Base-by-base conservation (phyloP, 2,113 vertebrate species). In the Phyllopteryx taeniolatus region DNA sequence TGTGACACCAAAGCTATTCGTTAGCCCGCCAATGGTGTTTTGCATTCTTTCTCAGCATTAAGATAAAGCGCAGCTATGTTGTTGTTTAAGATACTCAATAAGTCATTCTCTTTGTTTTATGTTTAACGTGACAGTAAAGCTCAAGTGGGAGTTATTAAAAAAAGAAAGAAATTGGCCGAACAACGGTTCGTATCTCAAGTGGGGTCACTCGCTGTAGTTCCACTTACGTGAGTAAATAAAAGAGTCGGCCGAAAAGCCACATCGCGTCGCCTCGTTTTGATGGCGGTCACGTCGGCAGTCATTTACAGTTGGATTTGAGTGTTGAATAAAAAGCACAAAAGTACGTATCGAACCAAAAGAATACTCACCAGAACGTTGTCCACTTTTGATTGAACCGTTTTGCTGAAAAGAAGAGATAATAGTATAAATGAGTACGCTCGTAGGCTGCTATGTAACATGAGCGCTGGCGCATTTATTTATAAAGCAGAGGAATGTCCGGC, bases 311-410 rank as follows among this genome's bases (percentile, higher is more conserved):
- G 56, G 6, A 14, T 59, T 22, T 56, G 20, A 56, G 22, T 10
- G 22, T 10, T 39, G 1, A 56, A 56, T 14, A 13, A 31, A 59
- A 31, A 22, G 3, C 22, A 57, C 22, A 57, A 57, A 57, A 54
- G 7, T 54, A 54, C 2, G 17, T 54, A n/a, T n/a, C 1, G 4
- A 13, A 33, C 20, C 11, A 27, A 3, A 62, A 56, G 33, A 39
- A 74, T 86, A 97, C 98, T 99, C 90, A 99, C 98, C 96, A 99
- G 94, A 92, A 99, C 99, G 94, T 92, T 95, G 92, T 99, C 98
- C 94, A 99, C 96, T 92, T 98, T 98, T 87, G 95, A 98, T 92
- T 99, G 98, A 92, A 99, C 95, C 87, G 96, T 95, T 98, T 99
- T 99, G 93, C 98, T 99, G 93, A 67, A 93, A 93, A 80, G 89